Percentiles rank a stretch among this genome's conserved stretches.
Conservation (phyloP, 2,797 vertebrate genomes). For the Alauda arvensis region DNA sequence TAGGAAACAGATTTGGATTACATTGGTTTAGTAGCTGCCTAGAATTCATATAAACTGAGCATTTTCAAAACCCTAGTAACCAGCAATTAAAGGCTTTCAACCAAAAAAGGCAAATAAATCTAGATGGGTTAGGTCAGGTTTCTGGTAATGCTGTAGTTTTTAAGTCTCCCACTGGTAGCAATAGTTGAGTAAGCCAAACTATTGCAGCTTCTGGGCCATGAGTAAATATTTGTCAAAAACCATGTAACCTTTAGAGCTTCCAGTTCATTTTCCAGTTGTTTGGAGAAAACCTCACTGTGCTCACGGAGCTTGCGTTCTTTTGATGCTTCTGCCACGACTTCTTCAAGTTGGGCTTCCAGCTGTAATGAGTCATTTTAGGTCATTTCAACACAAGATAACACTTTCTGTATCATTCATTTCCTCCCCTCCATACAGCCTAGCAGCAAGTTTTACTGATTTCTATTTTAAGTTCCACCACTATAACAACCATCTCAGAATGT, state of each 20-base stretch:
- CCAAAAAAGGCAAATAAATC: background rate
- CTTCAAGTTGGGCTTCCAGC: slow-evolving; percentile 91
- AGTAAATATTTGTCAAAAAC: background rate
- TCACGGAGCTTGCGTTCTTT: slow-evolving; percentile 93
- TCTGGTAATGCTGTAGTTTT: background rate
- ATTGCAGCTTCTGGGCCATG: background rate
- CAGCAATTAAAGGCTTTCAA: background rate
- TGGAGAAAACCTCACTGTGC: slow-evolving; percentile 89
- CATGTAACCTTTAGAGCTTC: slow-evolving; percentile 85
- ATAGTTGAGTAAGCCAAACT: background rate
- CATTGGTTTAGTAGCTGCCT: background rate
- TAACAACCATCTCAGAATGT: background rate
- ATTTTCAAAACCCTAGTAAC: background rate
- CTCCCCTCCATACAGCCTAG: background rate
- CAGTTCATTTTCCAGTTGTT: slow-evolving; percentile 90
- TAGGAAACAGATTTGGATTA: background rate
- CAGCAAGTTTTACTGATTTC: background rate
- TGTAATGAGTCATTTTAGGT: slow-evolving; percentile 40
- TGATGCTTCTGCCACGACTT: slow-evolving; percentile 83
- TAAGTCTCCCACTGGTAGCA: background rate
- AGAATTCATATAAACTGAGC: background rate
- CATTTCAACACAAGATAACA: background rate
- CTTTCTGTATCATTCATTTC: background rate
- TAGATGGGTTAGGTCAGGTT: background rate
- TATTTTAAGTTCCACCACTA: background rate